Conservation (phyloP, 2,113 vertebrate genomes). For the Cottus gobio region DNA sequence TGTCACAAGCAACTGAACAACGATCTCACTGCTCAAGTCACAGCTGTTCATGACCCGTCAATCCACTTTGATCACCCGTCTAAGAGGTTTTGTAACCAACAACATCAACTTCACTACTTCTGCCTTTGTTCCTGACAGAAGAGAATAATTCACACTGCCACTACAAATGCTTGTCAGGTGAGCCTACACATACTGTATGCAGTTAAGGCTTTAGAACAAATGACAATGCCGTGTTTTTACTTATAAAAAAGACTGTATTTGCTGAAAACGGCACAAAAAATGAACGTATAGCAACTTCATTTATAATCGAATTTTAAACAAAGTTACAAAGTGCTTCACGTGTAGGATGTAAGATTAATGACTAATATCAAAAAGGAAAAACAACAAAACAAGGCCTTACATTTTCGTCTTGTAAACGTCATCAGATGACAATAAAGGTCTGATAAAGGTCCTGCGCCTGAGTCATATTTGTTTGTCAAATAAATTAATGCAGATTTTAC, state of each 20-base stretch:
- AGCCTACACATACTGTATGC: background rate
- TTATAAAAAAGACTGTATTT: background rate
- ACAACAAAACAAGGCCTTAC: background rate
- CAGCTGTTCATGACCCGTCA: constrained; percentile 1
- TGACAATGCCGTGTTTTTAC: too few relatives aligned
- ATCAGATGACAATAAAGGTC: background rate
- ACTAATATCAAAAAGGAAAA: background rate
- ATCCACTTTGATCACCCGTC: background rate
- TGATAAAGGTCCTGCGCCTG: background rate
- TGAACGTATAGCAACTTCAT: too few relatives aligned
- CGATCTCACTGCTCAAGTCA: too few relatives aligned
- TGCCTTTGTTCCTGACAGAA: constrained; percentile 5
- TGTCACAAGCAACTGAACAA: background rate
- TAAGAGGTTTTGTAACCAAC: background rate
- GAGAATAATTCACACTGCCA: background rate
- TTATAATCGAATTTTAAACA: too few relatives aligned
- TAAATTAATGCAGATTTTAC: background rate
- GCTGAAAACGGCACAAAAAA: background rate
- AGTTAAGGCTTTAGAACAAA: background rate
- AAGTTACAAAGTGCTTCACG: background rate
- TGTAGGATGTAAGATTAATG: background rate
- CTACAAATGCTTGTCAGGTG: background rate
- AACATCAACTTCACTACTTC: background rate
- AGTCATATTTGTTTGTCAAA: background rate
- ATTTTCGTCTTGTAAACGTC: background rate